Base-by-base conservation (phyloP, 2,113 vertebrate genomes). In the Zosterops hypoxanthus region DNA sequence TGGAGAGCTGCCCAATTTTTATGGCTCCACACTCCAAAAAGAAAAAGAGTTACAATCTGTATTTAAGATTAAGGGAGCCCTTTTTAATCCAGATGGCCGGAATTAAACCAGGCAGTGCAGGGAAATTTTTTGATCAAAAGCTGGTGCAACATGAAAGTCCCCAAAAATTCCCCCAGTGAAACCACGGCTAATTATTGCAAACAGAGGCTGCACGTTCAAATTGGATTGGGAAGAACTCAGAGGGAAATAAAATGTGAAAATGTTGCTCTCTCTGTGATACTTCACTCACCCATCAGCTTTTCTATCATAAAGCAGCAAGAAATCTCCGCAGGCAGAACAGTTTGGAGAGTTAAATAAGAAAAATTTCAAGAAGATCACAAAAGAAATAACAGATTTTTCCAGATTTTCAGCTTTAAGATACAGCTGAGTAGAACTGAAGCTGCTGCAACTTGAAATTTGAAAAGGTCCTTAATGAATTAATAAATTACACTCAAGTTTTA, bases 101-200 rank as follows among this genome's bases (percentile, higher is more conserved):
- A 95, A 96, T 97, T 97, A 97, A 96, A 97, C 82, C 86, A 92
- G 89, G 92, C 94, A 97, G 91, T 8, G 81, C 84, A 97, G 91
- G 94, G 90, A 95, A 97, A 97, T 98, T 96, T 96, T 96, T 96
- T 96, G 97, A 98, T 98, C 97, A 97, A 97, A 97, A 97, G 97
- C 95, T 88, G 90, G 92, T 78, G 87, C 91, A 89, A 76, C 97
- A 97, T 97, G 93, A 97, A 98, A 98, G 96, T 92, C 97, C 97
- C 93, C 96, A 94, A 95, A 97, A 97, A 97, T 95, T 97, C 96
- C 94, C 96, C 79, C 90, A 79, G 77, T 87, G 39, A 94, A 96
- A 86, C 83, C 92, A 86, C 34, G 13, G 90, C 95, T 97, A 97
- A 97, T 97, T 97, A 97, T 95, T 95, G 78, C 97, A 97, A 96